Base-by-base conservation (phyloP, 2,113 vertebrate species). In the Pterocles gutturalis region DNA sequence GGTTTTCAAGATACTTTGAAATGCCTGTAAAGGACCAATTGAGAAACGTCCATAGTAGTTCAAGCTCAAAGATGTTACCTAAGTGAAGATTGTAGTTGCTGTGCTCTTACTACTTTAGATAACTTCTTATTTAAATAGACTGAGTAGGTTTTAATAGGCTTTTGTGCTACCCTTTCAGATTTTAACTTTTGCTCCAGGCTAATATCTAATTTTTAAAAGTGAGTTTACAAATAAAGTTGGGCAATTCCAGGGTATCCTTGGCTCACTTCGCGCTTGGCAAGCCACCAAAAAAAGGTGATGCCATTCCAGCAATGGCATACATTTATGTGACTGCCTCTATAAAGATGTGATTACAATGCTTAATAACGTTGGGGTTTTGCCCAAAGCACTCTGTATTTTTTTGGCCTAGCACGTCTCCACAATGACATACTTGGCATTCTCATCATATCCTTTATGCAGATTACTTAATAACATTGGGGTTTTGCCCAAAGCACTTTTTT, bases 321-420 rank as follows among this genome's bases (percentile, higher is more conserved):
- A 65, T 88, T 96, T 96, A 72, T 94, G 86, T 91, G 76, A 71
- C 90, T 94, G 89, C 65, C 71, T 53, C 85, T 87, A 29, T 89
- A 96, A 96, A 93, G 94, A 95, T 88, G 67, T 84, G 93, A 97
- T 96, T 96, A 94, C 97, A 96, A 87, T 78, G 48, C 75, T 94
- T 89, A 89, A 25, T 89, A 79, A 86, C 60, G 65, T 62, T 70
- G 64, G 46, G 33, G 34, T 13, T 90, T 96, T 90, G 38, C 84
- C 90, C 71, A 78, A 71, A 93, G 86, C 84, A 70, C 31, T 92
- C 41, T 41, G 41, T 41, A 41, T 85, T 93, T 92, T 65, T 88
- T 94, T 65, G 57, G 60, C 73, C 89, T 95, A 94, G 53, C 43
- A 41, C 49, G 85, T 83, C 73, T 87, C 97, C 66, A 75, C 48